Base-by-base conservation (phyloP, 2,888 invertebrate species). In the Nycteola revayana region DNA sequence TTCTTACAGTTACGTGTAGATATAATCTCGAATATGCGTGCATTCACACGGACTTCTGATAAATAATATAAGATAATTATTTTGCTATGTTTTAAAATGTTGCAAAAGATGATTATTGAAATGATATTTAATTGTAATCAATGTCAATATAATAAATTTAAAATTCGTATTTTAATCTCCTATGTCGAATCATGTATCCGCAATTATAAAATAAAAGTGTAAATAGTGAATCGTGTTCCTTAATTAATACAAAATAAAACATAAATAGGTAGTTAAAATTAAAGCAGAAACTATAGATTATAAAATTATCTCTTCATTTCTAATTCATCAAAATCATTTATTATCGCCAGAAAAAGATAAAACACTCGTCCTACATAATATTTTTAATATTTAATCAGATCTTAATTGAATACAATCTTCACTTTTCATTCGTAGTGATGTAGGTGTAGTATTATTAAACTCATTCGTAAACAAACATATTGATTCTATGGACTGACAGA, bases 401-500 rank as follows among this genome's bases (percentile, higher is more conserved):
- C 7, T 28, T 26, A 14, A 26, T 26, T 26, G 5, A 17, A 18
- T 9, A 28, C 9, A 28, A 20, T 28, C 27, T 36, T 24, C 10
- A 14, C 14, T 14, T 14, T 14, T 14, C 14, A 14, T 21, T 21
- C n/a, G n/a, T 7, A n/a, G 4, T 18, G 4, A 21, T 7, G 21
- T 21, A 21, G 21, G 21, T 21, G 21, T 21, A 34, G 20, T 10
- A 22, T 35, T 42, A 9, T 11, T 26, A n/a, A 9, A 37, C 31
- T 45, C 28, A 41, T 9, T 31, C 21, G 7, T 21, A 21, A 21
- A 72, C 58, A 65, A 50, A 59, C 52, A 40, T 48, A 52, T 52
- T 60, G 62, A 51, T 52, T 66, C 62, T 74, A 78, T 67, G 66
- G 48, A 73, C 67, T 54, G 62, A 59, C 60, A 49, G 51, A 36